A percentile compares a stretch with the other conserved stretches of the same genome.
Evolutionary conservation across 2,797 vertebrate species (phyloP).

Genomic region (Selene dorsalis): DNA sequence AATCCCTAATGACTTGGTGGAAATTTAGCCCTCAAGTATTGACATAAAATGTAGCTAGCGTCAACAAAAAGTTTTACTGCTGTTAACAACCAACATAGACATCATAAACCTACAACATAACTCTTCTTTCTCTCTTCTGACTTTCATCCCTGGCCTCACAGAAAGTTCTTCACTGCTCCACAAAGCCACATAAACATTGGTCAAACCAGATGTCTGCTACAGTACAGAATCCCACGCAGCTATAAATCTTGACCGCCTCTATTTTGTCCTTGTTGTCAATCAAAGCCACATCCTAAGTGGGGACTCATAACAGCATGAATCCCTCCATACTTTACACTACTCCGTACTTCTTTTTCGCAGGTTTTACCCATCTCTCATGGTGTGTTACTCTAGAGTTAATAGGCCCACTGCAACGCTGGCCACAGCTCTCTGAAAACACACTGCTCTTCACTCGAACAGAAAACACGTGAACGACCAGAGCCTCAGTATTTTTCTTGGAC

Average conservation of each 20-base stretch:
- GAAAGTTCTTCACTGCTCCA: constrained; percentile 66
- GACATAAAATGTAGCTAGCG: constrained; percentile 27
- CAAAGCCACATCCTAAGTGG: constrained; percentile 73
- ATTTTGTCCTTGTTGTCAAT: constrained; percentile 75
- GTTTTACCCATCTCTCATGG: constrained; percentile 62
- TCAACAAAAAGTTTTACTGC: constrained; percentile 26
- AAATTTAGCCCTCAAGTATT: background rate
- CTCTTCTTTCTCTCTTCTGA: constrained; percentile 46
- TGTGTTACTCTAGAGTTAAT: constrained; percentile 77
- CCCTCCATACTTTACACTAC: constrained; percentile 57
- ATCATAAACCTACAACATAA: constrained; percentile 48
- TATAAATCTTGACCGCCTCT: constrained; percentile 69
- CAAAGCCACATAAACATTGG: constrained; percentile 71
- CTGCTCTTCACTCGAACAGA: constrained; percentile 64
- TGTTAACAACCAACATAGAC: constrained; percentile 46
- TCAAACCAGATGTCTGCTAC: constrained; percentile 75
- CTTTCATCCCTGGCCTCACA: constrained; percentile 58
- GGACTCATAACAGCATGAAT: constrained; percentile 65
- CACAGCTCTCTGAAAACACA: constrained; percentile 61
- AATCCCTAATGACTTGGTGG: constrained; percentile 9
- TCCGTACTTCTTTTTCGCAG: constrained; percentile 63
- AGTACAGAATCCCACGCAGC: constrained; percentile 58
- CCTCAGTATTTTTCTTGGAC: constrained; percentile 79
- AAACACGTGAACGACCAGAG: constrained; percentile 53
- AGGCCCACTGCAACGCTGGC: constrained; percentile 66